A percentile compares a stretch with the other conserved stretches of the same genome.
Conservation (phyloP, 2,888 invertebrate genomes). For the Ophion costatus region DNA sequence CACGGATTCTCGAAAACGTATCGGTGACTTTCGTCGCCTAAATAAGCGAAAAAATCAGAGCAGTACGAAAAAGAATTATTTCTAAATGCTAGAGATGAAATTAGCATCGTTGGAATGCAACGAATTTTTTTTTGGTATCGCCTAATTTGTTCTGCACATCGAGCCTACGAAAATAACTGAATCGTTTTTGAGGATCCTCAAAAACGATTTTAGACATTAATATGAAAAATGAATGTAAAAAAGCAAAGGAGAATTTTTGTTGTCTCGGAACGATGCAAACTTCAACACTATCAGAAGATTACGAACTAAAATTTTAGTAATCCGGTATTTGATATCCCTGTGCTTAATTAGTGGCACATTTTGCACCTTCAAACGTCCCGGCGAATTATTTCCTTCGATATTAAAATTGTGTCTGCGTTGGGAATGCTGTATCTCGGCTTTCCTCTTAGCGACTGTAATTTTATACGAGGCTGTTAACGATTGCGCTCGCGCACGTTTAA, state of each 20-base stretch:
- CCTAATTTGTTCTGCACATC: too few species aligned
- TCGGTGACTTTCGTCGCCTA: not conserved
- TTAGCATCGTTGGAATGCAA: too few species aligned
- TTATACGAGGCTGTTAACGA: slow-evolving; percentile 50
- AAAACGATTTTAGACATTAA: too few species aligned
- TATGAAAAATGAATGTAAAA: too few species aligned
- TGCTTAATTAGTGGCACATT: slow-evolving; percentile 14
- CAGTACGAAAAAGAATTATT: not conserved
- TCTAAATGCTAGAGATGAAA: too few species aligned
- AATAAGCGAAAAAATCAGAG: not conserved
- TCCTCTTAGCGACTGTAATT: slow-evolving; percentile 36
- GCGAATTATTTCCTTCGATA: slow-evolving; percentile 16
- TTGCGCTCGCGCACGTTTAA: slow-evolving; percentile 28
- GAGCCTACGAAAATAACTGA: too few species aligned
- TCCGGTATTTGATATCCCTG: not conserved
- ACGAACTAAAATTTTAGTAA: not conserved
- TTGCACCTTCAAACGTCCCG: slow-evolving; percentile 17
- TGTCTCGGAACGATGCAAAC: too few species aligned
- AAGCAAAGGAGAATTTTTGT: too few species aligned
- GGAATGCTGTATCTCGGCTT: slow-evolving; percentile 10
- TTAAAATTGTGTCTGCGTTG: slow-evolving; percentile 10
- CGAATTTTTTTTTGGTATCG: too few species aligned
- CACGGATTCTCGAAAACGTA: too few species aligned
- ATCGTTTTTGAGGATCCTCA: too few species aligned
- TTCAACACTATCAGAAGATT: too few species aligned